These are phyloP conservation scores for Psophia crepitans DNA, from an alignment of 2,113 vertebrate species.

Conservation along the genomic window DNA sequence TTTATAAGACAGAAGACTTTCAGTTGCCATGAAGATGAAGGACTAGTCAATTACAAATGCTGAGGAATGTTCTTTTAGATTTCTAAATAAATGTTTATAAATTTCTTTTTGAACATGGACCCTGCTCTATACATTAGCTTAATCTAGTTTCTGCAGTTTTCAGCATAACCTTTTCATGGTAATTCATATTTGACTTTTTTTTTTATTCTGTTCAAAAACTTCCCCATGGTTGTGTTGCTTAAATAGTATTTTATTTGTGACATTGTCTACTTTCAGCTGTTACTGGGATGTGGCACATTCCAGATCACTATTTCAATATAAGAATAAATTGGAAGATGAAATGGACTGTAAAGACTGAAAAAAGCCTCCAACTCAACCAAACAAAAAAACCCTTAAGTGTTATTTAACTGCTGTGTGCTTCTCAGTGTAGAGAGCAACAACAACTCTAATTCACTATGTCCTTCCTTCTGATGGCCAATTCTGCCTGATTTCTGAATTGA, in stretches of 20 bases:
- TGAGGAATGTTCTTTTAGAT: not conserved
- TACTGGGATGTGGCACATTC: not conserved
- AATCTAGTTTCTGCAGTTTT: not conserved
- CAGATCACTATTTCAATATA: not conserved
- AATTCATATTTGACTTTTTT: not conserved
- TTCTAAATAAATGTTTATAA: not conserved
- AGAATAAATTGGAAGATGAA: not conserved
- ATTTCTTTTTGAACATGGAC: not conserved
- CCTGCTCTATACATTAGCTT: not conserved
- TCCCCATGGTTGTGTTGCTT: not conserved
- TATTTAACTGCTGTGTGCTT: not conserved
- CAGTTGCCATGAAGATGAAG: not conserved
- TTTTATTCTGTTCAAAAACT: not conserved
- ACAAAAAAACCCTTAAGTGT: too few relatives aligned
- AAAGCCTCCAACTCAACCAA: not conserved
- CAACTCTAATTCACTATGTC: not conserved
- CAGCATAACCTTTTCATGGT: not conserved
- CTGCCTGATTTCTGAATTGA: not conserved
- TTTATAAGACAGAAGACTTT: not conserved
- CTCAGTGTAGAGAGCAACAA: not conserved
- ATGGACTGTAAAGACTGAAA: not conserved
- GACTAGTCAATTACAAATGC: not conserved
- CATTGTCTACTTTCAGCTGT: rapidly evolving
- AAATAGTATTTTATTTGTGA: not conserved
- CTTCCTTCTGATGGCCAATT: not conserved